Conservation (phyloP, 2,113 vertebrate species). For the Elaphurus davidianus region DNA sequence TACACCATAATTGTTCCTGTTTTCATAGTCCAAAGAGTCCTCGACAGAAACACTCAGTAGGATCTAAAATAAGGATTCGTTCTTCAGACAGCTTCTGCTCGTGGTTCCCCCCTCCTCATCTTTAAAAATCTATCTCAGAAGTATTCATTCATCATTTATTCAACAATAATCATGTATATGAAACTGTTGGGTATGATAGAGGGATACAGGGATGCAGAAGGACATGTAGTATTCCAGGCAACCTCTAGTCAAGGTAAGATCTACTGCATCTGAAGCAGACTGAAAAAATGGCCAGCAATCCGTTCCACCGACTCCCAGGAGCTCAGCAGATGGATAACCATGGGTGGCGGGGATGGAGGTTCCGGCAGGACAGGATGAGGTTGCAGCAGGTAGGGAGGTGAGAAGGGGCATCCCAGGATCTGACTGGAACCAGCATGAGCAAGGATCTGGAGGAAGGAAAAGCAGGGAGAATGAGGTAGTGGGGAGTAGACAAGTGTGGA, state of each 20-base stretch:
- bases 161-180: background rate
- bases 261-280: background rate
- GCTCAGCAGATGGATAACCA: rapidly evolving
- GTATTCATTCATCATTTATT: background rate
- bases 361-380: too few species aligned
- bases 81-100: background rate
- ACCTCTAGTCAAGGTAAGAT: background rate
- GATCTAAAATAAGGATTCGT: slow-evolving; percentile 53
- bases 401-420: too few species aligned
- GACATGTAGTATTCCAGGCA: background rate
- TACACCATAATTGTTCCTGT: slow-evolving; percentile 74
- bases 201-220: too few species aligned
- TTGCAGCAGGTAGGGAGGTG: too few species aligned
- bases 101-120: background rate
- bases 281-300: rapidly evolving
- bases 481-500: background rate
- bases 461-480: rapidly evolving
- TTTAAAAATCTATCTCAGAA: background rate
- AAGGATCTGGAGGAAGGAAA: background rate
- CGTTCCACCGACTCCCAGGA: too few species aligned
- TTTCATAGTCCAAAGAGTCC: slow-evolving; percentile 76
- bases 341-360: rapidly evolving
- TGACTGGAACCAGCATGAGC: background rate
- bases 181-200: background rate
- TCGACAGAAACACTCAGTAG: slow-evolving; percentile 56